Evolutionary conservation across 2,113 vertebrate genomes (phyloP).

Genomic region (Opisthocomus hoazin): DNA sequence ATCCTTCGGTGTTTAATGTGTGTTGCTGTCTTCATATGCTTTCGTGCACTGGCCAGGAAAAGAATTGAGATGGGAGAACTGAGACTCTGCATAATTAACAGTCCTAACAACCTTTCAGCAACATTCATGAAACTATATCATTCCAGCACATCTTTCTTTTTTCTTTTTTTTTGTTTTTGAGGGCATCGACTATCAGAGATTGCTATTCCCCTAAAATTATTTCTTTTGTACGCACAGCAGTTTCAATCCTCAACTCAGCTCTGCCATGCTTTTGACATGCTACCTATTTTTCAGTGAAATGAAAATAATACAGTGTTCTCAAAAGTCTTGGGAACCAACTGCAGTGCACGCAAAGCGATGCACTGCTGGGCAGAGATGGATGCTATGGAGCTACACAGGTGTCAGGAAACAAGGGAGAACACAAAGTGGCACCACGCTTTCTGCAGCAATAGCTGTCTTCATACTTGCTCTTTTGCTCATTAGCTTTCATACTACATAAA

Average conservation of each 20-base stretch:
- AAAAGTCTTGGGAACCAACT: neutral
- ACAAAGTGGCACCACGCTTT: neutral
- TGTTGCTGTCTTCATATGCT: neutral
- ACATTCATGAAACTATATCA: neutral
- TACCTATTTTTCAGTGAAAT: neutral
- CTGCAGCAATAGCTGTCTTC: slow-evolving; percentile 13
- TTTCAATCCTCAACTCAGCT: neutral
- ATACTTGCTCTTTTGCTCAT: slow-evolving; percentile 61
- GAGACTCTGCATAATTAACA: neutral
- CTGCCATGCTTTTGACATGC: neutral
- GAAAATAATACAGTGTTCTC: neutral
- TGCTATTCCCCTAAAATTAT: neutral
- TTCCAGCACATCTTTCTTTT: neutral
- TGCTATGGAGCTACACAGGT: neutral
- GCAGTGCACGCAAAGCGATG: neutral
- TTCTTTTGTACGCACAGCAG: neutral
- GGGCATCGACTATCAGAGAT: neutral
- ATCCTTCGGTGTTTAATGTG: neutral
- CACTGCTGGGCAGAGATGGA: neutral
- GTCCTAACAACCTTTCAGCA: neutral
- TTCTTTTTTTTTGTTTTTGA: neutral
- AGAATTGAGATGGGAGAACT: neutral
- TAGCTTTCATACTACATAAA: slow-evolving; percentile 66
- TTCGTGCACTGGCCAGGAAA: neutral
- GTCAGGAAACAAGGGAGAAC: neutral